A percentile compares a stretch with the other conserved stretches of the same genome.
These are phyloP conservation scores for Harpegnathos saltator DNA, from an alignment of 1,140 invertebrate species.

Conservation along the genomic window DNA sequence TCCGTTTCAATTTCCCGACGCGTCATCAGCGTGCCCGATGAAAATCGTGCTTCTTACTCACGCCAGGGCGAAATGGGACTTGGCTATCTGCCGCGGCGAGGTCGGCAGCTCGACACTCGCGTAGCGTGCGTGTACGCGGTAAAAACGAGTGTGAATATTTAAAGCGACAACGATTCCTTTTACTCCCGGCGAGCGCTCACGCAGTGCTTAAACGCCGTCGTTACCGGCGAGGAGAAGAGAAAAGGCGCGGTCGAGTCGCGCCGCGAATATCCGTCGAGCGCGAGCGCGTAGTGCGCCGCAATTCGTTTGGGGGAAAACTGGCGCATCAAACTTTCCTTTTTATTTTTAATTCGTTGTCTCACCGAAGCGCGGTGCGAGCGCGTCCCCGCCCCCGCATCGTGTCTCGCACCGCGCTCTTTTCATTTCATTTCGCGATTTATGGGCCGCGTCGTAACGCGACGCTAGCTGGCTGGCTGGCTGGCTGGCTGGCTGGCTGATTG, in stretches of 20 bases:
- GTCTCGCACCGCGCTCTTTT: conserved; percentile 49
- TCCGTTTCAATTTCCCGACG: background rate
- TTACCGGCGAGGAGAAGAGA: conserved; percentile 37
- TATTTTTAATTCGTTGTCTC: conserved; percentile 69
- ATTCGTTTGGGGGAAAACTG: conserved; percentile 50
- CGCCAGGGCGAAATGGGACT: conserved; percentile 23
- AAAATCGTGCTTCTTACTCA: conserved; percentile 26
- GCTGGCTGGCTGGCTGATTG: background rate
- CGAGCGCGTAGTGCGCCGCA: conserved; percentile 60
- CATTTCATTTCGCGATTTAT: conserved; percentile 82
- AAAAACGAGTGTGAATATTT: conserved; percentile 61
- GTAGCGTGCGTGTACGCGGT: background rate
- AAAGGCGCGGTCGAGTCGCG: background rate
- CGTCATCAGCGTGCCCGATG: background rate
- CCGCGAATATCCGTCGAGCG: conserved; percentile 30
- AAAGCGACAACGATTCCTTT: conserved; percentile 65
- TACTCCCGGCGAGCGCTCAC: conserved; percentile 22
- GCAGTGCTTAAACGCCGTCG: conserved; percentile 46
- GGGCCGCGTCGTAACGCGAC: conserved; percentile 17
- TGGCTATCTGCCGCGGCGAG: conserved; percentile 42
- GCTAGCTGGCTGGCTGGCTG: background rate
- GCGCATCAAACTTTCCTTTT: conserved; percentile 58
- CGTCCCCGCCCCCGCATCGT: background rate
- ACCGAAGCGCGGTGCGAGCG: conserved; percentile 10
- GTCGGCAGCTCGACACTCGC: background rate